These are phyloP conservation scores for Steinernema feltiae DNA, from an alignment of 1,140 invertebrate species.

Conservation along the genomic window DNA sequence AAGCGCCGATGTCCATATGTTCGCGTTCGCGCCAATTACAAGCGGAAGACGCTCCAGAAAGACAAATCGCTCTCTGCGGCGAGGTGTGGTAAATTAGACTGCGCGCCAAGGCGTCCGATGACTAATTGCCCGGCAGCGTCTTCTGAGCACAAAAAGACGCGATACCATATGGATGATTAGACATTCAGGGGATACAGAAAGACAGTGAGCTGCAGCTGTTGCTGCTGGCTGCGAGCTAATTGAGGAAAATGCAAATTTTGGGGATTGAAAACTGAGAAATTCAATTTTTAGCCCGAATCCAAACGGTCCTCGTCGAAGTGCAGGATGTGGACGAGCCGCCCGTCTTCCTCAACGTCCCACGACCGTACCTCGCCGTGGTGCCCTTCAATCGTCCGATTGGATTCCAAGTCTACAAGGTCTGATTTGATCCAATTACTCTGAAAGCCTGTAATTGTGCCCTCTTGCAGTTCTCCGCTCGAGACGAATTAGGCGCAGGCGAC, in stretches of 20 bases:
- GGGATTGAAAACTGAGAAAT: too few species aligned
- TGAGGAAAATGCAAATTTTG: constrained; percentile 11
- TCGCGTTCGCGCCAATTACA: neutral
- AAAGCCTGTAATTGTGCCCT: constrained; percentile 18
- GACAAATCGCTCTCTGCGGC: neutral
- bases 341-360: constrained; percentile 47
- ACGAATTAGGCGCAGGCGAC: constrained; percentile 52
- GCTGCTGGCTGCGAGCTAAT: neutral
- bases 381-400: constrained; percentile 49
- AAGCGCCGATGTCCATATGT: neutral
- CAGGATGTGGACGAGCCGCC: constrained; percentile 52
- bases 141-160: neutral
- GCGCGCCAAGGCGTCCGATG: constrained; percentile 16
- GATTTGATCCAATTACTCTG: neutral
- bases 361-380: constrained; percentile 51
- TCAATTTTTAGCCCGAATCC: constrained; percentile 49
- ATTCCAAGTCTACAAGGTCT: constrained; percentile 43
- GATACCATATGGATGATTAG: neutral
- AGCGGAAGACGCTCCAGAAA: neutral
- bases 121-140: neutral
- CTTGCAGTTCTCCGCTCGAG: constrained; percentile 49
- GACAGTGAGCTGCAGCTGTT: neutral
- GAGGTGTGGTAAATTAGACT: constrained; percentile 10
- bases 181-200: constrained; percentile 15
- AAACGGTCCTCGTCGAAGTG: constrained; percentile 42